Conservation (phyloP, 2,888 invertebrate species). For the Meiosimyza decipiens region DNA sequence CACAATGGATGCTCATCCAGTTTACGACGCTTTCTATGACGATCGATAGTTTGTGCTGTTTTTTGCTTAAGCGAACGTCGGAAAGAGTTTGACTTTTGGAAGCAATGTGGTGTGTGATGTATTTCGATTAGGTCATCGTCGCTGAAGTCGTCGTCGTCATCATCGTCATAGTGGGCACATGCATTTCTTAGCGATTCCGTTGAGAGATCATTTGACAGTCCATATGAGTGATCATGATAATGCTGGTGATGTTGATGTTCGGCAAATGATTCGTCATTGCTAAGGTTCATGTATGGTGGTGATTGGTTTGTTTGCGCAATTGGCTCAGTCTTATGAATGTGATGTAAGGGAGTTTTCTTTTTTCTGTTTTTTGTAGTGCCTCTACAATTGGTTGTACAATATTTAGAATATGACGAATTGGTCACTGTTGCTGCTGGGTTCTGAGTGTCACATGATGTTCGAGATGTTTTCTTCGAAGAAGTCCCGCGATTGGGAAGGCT, state of each 20-base stretch:
- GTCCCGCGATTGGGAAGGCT: slow-evolving; percentile 48
- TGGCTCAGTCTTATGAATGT: slow-evolving; percentile 33
- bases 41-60: slow-evolving; percentile 45
- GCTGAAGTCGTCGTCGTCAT: slow-evolving; percentile 55
- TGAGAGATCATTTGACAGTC: slow-evolving; percentile 59
- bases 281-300: slow-evolving; percentile 44
- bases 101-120: slow-evolving; percentile 52
- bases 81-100: slow-evolving; percentile 45
- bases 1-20: slow-evolving; percentile 53
- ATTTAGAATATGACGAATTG: background rate
- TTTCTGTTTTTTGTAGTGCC: background rate
- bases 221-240: slow-evolving; percentile 47
- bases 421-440: too few relatives aligned
- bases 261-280: slow-evolving; percentile 34
- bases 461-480: background rate
- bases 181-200: slow-evolving; percentile 61
- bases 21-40: slow-evolving; percentile 41
- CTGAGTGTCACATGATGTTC: too few relatives aligned
- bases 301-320: slow-evolving; percentile 11
- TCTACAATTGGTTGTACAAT: background rate
- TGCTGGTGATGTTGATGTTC: slow-evolving; percentile 4
- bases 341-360: slow-evolving; percentile 39
- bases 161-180: slow-evolving; percentile 54
- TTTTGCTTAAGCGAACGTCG: slow-evolving; percentile 42
- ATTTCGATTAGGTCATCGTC: slow-evolving; percentile 59